These are phyloP conservation scores for Parapristionchus giblindavisi DNA, from an alignment of 2,888 invertebrate species.

Conservation along the genomic window DNA sequence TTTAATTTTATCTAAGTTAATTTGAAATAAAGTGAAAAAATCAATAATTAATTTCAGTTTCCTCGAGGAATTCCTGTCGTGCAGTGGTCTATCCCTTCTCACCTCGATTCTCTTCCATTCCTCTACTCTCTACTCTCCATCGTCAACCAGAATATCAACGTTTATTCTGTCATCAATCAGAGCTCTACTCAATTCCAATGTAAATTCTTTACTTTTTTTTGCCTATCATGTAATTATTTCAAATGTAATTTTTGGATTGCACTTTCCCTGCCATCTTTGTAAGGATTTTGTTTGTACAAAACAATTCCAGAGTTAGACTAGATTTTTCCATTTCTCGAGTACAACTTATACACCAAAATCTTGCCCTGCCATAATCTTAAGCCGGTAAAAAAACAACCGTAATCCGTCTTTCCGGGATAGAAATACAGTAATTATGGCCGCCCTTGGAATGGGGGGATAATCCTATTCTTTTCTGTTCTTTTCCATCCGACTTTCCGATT, in stretches of 20 bases:
- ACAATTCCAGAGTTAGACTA: too few species aligned
- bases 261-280: not conserved
- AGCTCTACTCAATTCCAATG: constrained; percentile 66
- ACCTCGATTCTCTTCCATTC: constrained; percentile 49
- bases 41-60: constrained; percentile 60
- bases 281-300: too few species aligned
- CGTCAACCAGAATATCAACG: constrained; percentile 44
- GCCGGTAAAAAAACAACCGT: too few species aligned
- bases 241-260: not conserved
- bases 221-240: not conserved
- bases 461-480: too few species aligned
- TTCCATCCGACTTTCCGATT: too few species aligned
- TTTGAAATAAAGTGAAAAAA: not conserved
- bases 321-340: too few species aligned
- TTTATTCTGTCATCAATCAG: constrained; percentile 61
- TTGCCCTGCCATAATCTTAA: too few species aligned
- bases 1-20: not conserved
- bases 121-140: constrained; percentile 12
- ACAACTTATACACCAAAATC: too few species aligned
- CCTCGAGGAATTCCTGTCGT: constrained; percentile 56
- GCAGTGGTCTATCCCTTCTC: constrained; percentile 54
- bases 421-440: too few species aligned
- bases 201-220: constrained; percentile 41
- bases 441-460: too few species aligned
- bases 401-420: too few species aligned